These are phyloP conservation scores for Cyanistes caeruleus DNA, from an alignment of 2,113 vertebrate species.

Conservation along the genomic window DNA sequence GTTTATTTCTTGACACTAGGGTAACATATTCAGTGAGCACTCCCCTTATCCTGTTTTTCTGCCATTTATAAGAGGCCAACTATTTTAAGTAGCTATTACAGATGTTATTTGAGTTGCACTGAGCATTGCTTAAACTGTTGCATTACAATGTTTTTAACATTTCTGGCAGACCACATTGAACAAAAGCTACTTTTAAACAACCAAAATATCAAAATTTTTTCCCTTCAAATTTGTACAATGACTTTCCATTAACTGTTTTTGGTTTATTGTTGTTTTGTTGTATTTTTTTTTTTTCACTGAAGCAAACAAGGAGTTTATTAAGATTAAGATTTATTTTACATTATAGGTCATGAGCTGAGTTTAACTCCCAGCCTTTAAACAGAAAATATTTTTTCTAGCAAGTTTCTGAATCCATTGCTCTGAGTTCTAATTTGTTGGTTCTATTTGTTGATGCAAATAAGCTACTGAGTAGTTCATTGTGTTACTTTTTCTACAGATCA, in stretches of 20 bases:
- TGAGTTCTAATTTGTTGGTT: not conserved
- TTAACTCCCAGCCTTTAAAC: not conserved
- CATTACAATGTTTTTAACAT: constrained; percentile 17
- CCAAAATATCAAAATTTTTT: not conserved
- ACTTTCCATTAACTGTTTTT: not conserved
- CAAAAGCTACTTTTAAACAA: constrained; percentile 7
- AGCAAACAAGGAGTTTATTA: not conserved
- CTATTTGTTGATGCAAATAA: not conserved
- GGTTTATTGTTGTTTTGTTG: not conserved
- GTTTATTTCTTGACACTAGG: constrained; percentile 6
- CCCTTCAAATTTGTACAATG: not conserved
- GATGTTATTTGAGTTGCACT: not conserved
- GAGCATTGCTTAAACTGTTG: not conserved
- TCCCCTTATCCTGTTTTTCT: not conserved
- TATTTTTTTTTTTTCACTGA: not conserved
- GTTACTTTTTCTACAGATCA: not conserved
- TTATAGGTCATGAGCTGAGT: not conserved
- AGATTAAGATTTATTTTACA: not conserved
- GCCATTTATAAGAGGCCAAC: constrained; percentile 3
- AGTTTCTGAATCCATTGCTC: not conserved
- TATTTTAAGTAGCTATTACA: constrained; percentile 1
- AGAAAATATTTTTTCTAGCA: not conserved
- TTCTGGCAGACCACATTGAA: not conserved
- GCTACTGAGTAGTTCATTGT: not conserved
- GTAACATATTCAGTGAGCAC: not conserved